Percentiles rank a stretch among this genome's conserved stretches.
These are phyloP conservation scores for Pseudomyrmex pallidus DNA, from an alignment of 1,140 invertebrate species.

Conservation along the genomic window DNA sequence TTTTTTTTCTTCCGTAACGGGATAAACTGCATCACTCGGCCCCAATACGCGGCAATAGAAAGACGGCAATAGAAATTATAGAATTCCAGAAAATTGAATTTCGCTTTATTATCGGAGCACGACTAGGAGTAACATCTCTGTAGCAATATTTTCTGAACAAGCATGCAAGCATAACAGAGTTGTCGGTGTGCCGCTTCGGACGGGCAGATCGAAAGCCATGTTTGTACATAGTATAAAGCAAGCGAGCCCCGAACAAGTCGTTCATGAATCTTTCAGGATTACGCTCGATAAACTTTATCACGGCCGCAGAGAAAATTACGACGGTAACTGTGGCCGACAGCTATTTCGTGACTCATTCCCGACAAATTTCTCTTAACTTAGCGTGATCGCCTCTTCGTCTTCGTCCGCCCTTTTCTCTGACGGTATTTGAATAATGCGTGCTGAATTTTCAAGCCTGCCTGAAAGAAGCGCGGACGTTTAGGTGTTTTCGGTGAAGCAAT, in stretches of 20 bases:
- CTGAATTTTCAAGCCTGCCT: slow-evolving; percentile 51
- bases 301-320: slow-evolving; percentile 60
- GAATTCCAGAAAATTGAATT: slow-evolving; percentile 34
- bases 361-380: slow-evolving; percentile 60
- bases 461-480: slow-evolving; percentile 20
- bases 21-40: not conserved
- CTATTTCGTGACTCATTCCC: slow-evolving; percentile 67
- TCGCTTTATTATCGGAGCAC: not conserved
- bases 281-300: slow-evolving; percentile 72
- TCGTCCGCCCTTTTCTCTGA: slow-evolving; percentile 34
- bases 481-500: slow-evolving; percentile 23
- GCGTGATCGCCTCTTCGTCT: slow-evolving; percentile 61
- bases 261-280: slow-evolving; percentile 69
- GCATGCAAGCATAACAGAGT: slow-evolving; percentile 1
- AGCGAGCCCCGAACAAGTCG: slow-evolving; percentile 44
- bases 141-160: slow-evolving; percentile 26
- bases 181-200: slow-evolving; percentile 17
- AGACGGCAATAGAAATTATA: slow-evolving; percentile 7
- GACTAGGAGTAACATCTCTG: not conserved
- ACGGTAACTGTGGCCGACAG: slow-evolving; percentile 54
- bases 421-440: slow-evolving; percentile 50
- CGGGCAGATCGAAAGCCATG: slow-evolving; percentile 28
- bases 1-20: slow-evolving; percentile 18
- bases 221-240: slow-evolving; percentile 51
- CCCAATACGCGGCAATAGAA: not conserved